Conservation (phyloP, 2,797 vertebrate species). For the Periophthalmus magnuspinnatus region DNA sequence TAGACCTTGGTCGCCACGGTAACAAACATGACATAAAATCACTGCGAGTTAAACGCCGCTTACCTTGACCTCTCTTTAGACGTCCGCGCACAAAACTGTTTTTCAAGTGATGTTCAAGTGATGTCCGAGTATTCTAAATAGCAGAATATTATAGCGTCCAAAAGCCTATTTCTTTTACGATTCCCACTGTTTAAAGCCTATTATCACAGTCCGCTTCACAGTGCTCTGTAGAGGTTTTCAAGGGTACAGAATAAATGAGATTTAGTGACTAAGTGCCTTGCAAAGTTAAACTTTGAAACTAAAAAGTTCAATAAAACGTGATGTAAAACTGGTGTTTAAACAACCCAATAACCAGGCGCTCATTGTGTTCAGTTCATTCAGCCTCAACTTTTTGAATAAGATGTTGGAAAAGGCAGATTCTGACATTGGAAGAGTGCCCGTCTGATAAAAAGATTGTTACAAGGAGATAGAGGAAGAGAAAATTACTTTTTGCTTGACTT, state of each 20-base stretch:
- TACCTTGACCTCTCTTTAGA: not conserved
- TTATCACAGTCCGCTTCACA: constrained; percentile 1
- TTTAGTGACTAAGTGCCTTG: constrained; percentile 5
- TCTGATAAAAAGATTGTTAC: not conserved
- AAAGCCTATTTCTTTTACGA: constrained; percentile 5
- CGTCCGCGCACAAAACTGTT: not conserved
- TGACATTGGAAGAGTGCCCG: too few relatives aligned
- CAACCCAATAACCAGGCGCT: not conserved
- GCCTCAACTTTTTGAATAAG: not conserved
- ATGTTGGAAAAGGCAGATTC: not conserved
- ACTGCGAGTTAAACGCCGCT: not conserved
- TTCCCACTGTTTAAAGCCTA: not conserved
- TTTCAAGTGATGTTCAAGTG: not conserved
- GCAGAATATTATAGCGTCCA: not conserved
- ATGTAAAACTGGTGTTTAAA: not conserved
- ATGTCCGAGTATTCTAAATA: not conserved
- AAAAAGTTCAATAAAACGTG: constrained; percentile 4
- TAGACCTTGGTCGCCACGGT: not conserved
- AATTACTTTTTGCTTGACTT: not conserved
- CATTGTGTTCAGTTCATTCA: not conserved
- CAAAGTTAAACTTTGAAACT: not conserved
- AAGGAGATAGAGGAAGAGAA: not conserved
- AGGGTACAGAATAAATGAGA: constrained; percentile 7
- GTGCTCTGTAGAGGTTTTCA: constrained; percentile 5
- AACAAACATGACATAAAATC: not conserved